phyloP scores from a whole-genome alignment of 1,140 invertebrate genomes.

The Drosophila kanapiae region DNA sequence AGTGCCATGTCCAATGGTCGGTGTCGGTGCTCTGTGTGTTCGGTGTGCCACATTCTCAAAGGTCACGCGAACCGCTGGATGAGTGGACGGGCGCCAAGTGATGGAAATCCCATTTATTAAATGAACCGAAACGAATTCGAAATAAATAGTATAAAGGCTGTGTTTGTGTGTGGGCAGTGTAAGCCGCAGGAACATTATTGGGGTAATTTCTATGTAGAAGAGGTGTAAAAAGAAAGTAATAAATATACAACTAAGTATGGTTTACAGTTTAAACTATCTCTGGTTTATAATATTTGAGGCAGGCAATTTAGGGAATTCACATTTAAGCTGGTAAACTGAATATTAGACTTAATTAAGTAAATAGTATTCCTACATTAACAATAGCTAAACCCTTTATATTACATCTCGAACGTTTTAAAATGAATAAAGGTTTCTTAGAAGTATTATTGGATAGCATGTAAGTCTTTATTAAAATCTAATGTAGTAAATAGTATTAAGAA shows the following conservation, averaged over 20 bases:
- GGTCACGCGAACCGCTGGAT: conserved; percentile 48
- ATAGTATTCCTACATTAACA: too few relatives aligned
- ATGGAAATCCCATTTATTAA: conserved; percentile 52
- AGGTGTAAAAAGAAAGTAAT: not conserved
- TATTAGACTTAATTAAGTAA: not conserved
- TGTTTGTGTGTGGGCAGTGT: not conserved
- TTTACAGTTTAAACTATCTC: not conserved
- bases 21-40: conserved; percentile 12
- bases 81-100: conserved; percentile 21
- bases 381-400: not conserved
- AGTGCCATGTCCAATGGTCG: conserved; percentile 4
- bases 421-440: not conserved
- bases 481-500: too few relatives aligned
- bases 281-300: not conserved
- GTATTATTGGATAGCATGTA: too few relatives aligned
- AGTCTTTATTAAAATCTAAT: not conserved
- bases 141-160: conserved; percentile 1
- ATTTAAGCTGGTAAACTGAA: too few relatives aligned
- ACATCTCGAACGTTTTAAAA: not conserved
- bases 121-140: conserved; percentile 47
- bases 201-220: not conserved
- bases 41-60: conserved; percentile 67
- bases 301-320: not conserved
- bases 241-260: not conserved
- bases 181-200: not conserved